phyloP scores from a whole-genome alignment of 2,797 vertebrate species.

The Sebastes kiyomatsui region DNA sequence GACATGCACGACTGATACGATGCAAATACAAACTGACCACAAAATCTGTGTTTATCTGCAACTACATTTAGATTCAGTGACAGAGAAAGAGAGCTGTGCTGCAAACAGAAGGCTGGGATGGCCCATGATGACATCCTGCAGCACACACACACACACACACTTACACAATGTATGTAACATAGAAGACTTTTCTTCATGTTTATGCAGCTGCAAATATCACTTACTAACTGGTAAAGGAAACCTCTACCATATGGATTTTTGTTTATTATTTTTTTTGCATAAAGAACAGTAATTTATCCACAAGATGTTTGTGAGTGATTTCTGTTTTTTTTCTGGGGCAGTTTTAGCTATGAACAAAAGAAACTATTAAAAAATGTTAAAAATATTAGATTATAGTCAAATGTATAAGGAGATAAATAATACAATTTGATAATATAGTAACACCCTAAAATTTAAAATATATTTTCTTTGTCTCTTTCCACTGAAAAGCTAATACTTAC shows the following conservation, averaged over 20 bases:
- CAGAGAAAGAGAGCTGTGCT: conserved; percentile 8
- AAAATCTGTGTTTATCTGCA: conserved; percentile 1
- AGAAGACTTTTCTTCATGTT: background rate
- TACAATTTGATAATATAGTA: background rate
- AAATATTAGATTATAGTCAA: background rate
- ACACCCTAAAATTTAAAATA: background rate
- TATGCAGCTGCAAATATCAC: background rate
- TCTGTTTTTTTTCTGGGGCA: background rate
- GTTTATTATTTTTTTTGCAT: background rate
- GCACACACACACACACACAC: background rate
- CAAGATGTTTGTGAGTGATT: background rate
- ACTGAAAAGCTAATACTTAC: background rate
- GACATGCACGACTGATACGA: background rate
- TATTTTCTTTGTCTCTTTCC: background rate
- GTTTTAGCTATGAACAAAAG: background rate
- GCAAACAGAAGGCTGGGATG: background rate
- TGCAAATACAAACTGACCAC: background rate
- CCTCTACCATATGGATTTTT: background rate
- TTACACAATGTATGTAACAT: background rate
- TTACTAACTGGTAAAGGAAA: background rate
- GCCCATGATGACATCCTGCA: conserved; percentile 18
- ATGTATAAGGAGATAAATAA: background rate
- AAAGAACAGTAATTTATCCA: background rate
- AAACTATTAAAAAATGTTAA: background rate
- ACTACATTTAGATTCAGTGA: background rate